Evolutionary conservation across 64 coral and sea anemone genomes (phyloP), one percentile per base, ranked within the genome.

Genomic region (Orbicella faveolata): DNA sequence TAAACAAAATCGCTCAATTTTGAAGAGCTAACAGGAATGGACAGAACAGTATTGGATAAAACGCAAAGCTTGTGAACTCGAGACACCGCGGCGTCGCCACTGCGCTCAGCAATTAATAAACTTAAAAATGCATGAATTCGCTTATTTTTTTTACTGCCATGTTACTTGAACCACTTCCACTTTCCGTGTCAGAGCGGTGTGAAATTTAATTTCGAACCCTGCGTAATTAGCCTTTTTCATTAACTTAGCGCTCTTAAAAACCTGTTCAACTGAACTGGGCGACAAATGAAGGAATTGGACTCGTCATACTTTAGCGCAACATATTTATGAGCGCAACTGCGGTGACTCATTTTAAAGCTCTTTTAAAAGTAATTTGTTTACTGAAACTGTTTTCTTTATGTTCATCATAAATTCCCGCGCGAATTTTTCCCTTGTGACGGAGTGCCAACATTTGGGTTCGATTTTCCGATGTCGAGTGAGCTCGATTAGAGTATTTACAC

Each of bases 1-100:
- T 81, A 79, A 78, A 54, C 48, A 79, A 79, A 79, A 79, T 79
- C 52, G 77, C 52, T 59, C 77, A 79, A 79, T 54, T 79, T 79
- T 4, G 52, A 57, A 33, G 25, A 55, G 6, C 79, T 61, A 81
- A 81, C 57, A 9, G 21, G 33, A 61, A 26, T 63, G 79, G 79
- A 81, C 57, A 79, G 26, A 35, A 81, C n/a, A 6, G 18, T 81
- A 81, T 81, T 63, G 59, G 79, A 81, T 81, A 81, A 81, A 81
- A 81, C 54, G 52, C 16, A 62, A 59, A 62, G 54, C 57, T 25
- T 3, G 6, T 61, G 25, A 16, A 34, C 2, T 8, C 79, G 79
- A 81, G 79, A 62, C 79, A 81, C 57, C 79, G 57, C 79, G 79
- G 57, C 79, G 44, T 48, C 44, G 79, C 79, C 63, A 1, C 36